Evolutionary conservation across 2,113 vertebrate genomes (phyloP).

Genomic region (Barbus barbus): DNA sequence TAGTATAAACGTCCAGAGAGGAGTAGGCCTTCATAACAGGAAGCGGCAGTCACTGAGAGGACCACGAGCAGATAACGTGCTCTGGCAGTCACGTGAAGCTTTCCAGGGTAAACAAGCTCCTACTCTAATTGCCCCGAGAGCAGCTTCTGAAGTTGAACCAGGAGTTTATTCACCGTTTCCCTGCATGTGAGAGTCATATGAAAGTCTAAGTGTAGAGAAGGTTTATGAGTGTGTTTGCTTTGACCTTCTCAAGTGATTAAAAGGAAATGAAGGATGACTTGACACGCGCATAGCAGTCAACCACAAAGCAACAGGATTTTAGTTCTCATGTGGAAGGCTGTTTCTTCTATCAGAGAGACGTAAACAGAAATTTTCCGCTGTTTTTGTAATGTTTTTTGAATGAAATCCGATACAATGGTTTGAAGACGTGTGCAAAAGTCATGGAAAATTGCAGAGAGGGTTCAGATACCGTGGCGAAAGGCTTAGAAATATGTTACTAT

Average conservation of each 20-base stretch:
- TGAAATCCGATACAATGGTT: neutral
- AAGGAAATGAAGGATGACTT: neutral
- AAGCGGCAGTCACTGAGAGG: slow-evolving; percentile 38
- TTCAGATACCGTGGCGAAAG: neutral
- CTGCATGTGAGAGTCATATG: slow-evolving; percentile 51
- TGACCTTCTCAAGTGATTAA: neutral
- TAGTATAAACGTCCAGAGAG: slow-evolving; percentile 35
- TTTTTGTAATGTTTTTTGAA: neutral
- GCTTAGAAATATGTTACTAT: neutral
- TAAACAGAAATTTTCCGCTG: neutral
- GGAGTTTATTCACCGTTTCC: slow-evolving; percentile 37
- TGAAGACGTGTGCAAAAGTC: neutral
- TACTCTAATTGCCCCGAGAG: neutral
- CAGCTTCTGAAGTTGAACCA: slow-evolving; percentile 4
- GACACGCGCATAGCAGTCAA: neutral
- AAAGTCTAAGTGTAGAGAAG: slow-evolving; percentile 10
- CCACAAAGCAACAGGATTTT: neutral
- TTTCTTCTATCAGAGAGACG: neutral
- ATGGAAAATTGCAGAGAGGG: neutral
- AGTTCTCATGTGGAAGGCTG: neutral
- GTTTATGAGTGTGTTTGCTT: slow-evolving; percentile 1
- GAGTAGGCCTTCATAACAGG: slow-evolving; percentile 59
- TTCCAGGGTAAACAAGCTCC: slow-evolving; percentile 12
- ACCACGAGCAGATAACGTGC: neutral
- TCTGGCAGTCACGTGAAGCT: slow-evolving; percentile 18